Conservation (phyloP, 2,888 invertebrate genomes). For the Nebria brevicollis region DNA sequence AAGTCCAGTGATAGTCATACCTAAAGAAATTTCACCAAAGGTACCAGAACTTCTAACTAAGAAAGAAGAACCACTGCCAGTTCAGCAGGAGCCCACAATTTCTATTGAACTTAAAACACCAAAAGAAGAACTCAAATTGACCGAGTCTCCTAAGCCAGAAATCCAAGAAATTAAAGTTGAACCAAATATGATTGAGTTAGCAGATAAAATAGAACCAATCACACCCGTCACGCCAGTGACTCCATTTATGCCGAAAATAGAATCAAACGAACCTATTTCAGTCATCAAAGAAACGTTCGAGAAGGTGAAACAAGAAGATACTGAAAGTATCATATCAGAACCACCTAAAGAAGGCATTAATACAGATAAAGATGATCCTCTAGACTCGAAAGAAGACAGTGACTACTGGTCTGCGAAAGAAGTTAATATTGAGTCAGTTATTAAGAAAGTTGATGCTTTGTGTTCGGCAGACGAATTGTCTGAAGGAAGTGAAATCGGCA, state of each 20-base stretch:
- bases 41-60: constrained; percentile 48
- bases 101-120: constrained; percentile 16
- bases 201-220: constrained; percentile 50
- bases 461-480: constrained; percentile 66
- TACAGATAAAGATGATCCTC: constrained; percentile 63
- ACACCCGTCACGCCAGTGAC: background rate
- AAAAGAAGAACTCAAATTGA: constrained; percentile 3
- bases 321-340: constrained; percentile 58
- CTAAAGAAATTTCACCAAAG: constrained; percentile 48
- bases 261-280: constrained; percentile 52
- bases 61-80: constrained; percentile 47
- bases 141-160: constrained; percentile 46
- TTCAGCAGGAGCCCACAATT: background rate
- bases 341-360: constrained; percentile 57
- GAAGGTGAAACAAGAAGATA: constrained; percentile 58
- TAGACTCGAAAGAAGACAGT: constrained; percentile 73
- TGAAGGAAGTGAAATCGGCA: constrained; percentile 59
- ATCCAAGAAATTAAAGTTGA: constrained; percentile 37
- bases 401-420: constrained; percentile 84
- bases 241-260: constrained; percentile 48
- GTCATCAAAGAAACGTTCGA: constrained; percentile 59
- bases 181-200: constrained; percentile 37
- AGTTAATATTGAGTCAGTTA: constrained; percentile 82
- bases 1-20: constrained; percentile 63
- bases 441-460: constrained; percentile 79